These are phyloP conservation scores for Verasper variegatus DNA, from an alignment of 2,113 vertebrate genomes.

Conservation along the genomic window DNA sequence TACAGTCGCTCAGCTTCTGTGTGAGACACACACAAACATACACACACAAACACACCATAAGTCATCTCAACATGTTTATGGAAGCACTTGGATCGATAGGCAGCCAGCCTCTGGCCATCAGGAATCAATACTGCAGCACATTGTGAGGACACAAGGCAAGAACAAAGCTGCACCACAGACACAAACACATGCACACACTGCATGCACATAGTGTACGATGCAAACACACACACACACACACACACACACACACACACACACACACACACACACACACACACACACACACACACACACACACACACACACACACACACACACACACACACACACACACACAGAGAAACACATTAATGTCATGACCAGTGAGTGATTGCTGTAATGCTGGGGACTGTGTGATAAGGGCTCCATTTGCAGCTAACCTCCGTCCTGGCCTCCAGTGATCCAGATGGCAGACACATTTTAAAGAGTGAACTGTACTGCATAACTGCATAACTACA, in stretches of 20 bases:
- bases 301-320: constrained; percentile 15
- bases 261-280: constrained; percentile 13
- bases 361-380: constrained; percentile 42
- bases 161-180: constrained; percentile 51
- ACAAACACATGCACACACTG: constrained; percentile 22
- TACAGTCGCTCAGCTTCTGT: constrained; percentile 10
- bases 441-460: constrained; percentile 27
- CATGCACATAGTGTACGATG: constrained; percentile 11
- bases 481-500: constrained; percentile 33
- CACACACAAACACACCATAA: constrained; percentile 45
- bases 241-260: constrained; percentile 6
- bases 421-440: constrained; percentile 37
- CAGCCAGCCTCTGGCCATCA: constrained; percentile 68
- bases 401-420: constrained; percentile 55
- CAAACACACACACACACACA: neutral
- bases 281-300: constrained; percentile 16
- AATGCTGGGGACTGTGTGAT: constrained; percentile 35
- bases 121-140: constrained; percentile 70
- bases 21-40: constrained; percentile 31
- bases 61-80: constrained; percentile 75
- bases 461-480: constrained; percentile 27
- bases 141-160: constrained; percentile 60
- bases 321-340: constrained; percentile 8
- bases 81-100: constrained; percentile 71
- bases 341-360: neutral